Conservation (phyloP, 35 echinoderm and acorn worm species). For the Ptychodera flava region DNA sequence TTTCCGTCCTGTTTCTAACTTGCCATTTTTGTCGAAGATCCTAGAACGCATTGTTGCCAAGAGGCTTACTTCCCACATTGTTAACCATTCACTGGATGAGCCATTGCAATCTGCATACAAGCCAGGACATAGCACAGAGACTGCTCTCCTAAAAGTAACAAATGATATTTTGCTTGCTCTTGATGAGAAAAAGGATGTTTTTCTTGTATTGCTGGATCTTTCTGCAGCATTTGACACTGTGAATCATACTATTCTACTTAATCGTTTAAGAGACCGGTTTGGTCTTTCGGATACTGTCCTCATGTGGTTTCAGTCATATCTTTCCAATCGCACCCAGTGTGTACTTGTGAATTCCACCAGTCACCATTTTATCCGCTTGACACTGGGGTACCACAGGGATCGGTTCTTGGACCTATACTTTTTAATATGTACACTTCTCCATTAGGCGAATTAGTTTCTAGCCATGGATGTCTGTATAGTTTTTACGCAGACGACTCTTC, state of each 20-base stretch:
- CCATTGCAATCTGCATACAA: constrained; percentile 45
- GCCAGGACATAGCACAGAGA: constrained; percentile 42
- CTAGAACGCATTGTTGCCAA: constrained; percentile 42
- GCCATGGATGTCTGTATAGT: constrained; percentile 10
- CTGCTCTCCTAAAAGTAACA: constrained; percentile 35
- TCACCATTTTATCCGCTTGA: too few relatives aligned
- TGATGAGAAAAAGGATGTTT: constrained; percentile 15
- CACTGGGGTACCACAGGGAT: constrained; percentile 55
- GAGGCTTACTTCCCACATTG: constrained; percentile 9
- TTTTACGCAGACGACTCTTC: constrained; percentile 47
- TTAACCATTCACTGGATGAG: neutral
- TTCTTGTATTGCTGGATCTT: constrained; percentile 35
- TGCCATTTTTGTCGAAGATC: constrained; percentile 49
- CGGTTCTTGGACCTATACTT: constrained; percentile 30
- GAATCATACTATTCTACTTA: constrained; percentile 28
- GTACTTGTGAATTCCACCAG: constrained; percentile 27
- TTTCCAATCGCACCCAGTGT: constrained; percentile 24
- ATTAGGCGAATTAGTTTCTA: constrained; percentile 12
- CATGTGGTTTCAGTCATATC: constrained; percentile 53
- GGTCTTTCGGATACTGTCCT: constrained; percentile 38
- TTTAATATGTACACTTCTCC: constrained; percentile 23
- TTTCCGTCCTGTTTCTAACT: constrained; percentile 50
- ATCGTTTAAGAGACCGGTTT: constrained; percentile 14
- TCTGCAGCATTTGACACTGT: constrained; percentile 45
- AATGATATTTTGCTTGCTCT: constrained; percentile 55